Evolutionary conservation across 2,113 vertebrate genomes (phyloP).

Genomic region (Lasiurus cinereus): DNA sequence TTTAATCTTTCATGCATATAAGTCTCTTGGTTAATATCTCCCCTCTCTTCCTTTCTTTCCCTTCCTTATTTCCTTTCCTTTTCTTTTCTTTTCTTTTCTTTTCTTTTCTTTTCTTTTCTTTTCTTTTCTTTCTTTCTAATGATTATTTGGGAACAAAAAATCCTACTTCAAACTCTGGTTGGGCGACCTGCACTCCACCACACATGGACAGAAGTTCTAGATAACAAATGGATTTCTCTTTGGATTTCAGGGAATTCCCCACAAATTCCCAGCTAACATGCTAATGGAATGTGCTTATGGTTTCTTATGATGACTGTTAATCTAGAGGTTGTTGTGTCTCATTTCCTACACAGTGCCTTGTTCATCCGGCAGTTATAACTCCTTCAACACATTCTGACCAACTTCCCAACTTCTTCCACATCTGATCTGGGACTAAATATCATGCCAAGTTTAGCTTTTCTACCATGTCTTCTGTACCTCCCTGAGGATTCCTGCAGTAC

Average conservation of each 20-base stretch:
- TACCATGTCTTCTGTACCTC: background rate
- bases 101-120: too few relatives aligned
- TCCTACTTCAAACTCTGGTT: background rate
- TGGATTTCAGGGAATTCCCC: background rate
- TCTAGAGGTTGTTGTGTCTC: background rate
- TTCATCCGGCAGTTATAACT: background rate
- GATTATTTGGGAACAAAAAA: background rate
- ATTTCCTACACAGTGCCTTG: background rate
- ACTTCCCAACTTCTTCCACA: background rate
- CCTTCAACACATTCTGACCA: background rate
- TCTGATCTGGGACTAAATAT: background rate
- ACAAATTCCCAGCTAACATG: background rate
- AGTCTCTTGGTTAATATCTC: too few relatives aligned
- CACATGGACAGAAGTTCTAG: background rate
- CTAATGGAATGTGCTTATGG: background rate
- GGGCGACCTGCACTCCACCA: background rate
- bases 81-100: background rate
- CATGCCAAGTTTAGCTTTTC: background rate
- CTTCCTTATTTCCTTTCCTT: rapidly evolving
- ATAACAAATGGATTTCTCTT: background rate
- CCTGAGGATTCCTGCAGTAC: background rate
- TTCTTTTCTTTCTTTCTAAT: background rate
- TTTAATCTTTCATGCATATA: too few relatives aligned
- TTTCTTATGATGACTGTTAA: background rate
- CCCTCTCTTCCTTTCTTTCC: too few relatives aligned